Evolutionary conservation across 2,113 vertebrate species (phyloP).

Genomic region (Hystrix cristata): DNA sequence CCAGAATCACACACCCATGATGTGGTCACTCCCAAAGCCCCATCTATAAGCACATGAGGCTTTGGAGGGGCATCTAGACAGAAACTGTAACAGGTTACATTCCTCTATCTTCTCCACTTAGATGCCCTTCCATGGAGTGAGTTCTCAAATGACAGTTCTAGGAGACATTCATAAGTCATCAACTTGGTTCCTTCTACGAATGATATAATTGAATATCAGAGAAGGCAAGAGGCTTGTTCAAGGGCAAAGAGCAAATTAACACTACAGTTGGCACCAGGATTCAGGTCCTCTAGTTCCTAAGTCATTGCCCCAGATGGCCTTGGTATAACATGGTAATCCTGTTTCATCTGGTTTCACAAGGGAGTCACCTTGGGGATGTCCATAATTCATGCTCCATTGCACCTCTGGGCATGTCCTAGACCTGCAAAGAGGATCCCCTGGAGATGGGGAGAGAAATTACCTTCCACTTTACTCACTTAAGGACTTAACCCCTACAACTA

Average conservation of each 20-base stretch:
- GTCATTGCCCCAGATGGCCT: background rate
- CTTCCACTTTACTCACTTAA: background rate
- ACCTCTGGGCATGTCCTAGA: fast-evolving
- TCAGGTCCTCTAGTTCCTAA: background rate
- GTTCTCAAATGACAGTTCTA: background rate
- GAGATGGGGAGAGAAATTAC: background rate
- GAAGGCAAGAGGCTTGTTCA: background rate
- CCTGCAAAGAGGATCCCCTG: background rate
- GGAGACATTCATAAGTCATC: background rate
- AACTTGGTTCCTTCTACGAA: background rate
- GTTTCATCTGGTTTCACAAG: background rate
- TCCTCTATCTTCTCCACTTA: no score
- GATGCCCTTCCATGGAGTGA: background rate
- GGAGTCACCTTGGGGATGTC: fast-evolving
- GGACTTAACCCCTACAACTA: background rate
- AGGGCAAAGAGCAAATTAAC: background rate
- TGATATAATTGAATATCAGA: background rate
- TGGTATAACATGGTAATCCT: background rate
- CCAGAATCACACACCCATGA: background rate
- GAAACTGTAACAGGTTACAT: background rate
- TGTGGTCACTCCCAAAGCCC: background rate
- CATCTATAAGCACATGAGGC: background rate
- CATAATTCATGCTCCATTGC: no score
- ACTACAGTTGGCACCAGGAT: background rate
- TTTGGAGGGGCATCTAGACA: background rate